A percentile compares a stretch with the other conserved stretches of the same genome.
phyloP scores from a whole-genome alignment of 2,797 vertebrate species.

The Lepilemur ruficaudatus region DNA sequence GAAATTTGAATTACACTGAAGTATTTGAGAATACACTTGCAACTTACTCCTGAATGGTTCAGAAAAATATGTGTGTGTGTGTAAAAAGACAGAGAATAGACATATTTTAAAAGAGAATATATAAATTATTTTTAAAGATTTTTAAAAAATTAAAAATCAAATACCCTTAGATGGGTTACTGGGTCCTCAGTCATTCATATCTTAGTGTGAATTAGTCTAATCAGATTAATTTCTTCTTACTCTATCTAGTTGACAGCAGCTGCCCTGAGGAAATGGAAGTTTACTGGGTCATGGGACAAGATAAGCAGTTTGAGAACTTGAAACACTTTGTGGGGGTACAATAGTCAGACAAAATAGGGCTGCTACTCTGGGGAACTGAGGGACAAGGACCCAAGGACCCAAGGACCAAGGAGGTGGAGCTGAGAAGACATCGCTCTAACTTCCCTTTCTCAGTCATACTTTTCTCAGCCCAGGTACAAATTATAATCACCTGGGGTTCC shows the following conservation, averaged over 20 bases:
- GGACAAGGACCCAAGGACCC: neutral
- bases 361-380: neutral
- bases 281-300: neutral
- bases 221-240: neutral
- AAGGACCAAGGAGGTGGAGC: neutral
- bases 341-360: neutral
- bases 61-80: neutral
- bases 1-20: neutral
- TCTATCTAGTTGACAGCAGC: neutral
- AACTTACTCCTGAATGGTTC: neutral
- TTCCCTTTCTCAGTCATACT: neutral
- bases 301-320: neutral
- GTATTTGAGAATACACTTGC: neutral
- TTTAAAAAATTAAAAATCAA: conserved; percentile 25
- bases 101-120: neutral
- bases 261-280: neutral
- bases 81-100: neutral
- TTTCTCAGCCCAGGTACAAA: neutral
- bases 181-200: neutral
- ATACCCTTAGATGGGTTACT: neutral
- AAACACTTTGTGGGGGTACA: neutral
- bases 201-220: neutral
- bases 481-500: neutral
- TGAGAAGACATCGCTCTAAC: neutral
- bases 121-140: neutral